Evolutionary conservation across 37 sponge, comb jelly and placozoan species (phyloP), one percentile per base, ranked within the genome.

Genomic region (Oopsacas minuta): DNA sequence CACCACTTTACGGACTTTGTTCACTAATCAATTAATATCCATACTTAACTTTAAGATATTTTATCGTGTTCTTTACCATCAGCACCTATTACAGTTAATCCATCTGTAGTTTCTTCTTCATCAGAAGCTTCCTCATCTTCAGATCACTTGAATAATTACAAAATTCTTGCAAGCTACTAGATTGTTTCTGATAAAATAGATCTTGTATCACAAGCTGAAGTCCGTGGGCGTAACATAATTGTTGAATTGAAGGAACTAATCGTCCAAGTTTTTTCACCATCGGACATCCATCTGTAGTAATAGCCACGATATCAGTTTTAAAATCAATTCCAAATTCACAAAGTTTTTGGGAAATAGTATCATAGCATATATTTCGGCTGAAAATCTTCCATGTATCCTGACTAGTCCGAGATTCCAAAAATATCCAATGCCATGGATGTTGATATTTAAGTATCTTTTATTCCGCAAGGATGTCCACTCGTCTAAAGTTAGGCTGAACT

Each of bases 371-470:
- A 10, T 61, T n/a, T 61, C 75, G 22, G 75, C 75, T 61, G 75
- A 61, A 61, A 61, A 61, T 7, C 7, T 61, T 61, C 75, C 75
- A n/a, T n/a, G 75, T 61, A 61, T 61, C 30, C 75, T 61, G 7
- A 61, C 75, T n/a, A 61, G 30, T 12, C 75, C 75, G 1, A 61
- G 30, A 3, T 61, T 61, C 75, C 75, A 61, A 61, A 61, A 61
- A 61, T 61, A 61, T 61, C 30, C 75, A 61, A 61, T 61, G 22
- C 22, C 75, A 61, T 61, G 75, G 20, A 61, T 61, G 30, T 61
- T 61, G 75, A 61, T 61, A n/a, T 61, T 61, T 61, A 61, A 61
- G 30, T 61, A 61, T 61, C 75, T 61, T n/a, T n/a, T 61, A 61
- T 61, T 61, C 30, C 30, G 75, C 75, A 61, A 34, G 20, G 75